Base-by-base conservation (phyloP, 2,797 vertebrate species). In the Botia kubotai region DNA sequence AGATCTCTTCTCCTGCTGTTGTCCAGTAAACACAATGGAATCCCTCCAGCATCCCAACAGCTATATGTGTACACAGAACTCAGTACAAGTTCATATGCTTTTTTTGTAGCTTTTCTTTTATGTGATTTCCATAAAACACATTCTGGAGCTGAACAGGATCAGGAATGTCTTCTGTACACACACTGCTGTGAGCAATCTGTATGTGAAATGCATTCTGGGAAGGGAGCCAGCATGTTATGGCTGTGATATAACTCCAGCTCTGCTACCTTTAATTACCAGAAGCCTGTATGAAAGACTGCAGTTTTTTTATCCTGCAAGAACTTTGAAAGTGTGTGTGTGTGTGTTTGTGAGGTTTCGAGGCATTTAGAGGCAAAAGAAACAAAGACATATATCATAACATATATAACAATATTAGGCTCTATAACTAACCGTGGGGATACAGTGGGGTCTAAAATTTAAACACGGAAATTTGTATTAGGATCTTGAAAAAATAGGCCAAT, bases 151-250 rank as follows among this genome's bases (percentile, higher is more conserved):
- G 67, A 82, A 72, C 50, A 78, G 72, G 55, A 69, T 79, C 84
- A 50, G 79, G 26, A 77, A 83, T 72, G 75, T 55, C 79, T 81
- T 77, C 85, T 86, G 55, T 77, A 46, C 72, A 63, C 70, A 74
- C 52, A 36, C 58, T 55, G 53, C 69, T 80, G 48, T 78, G 72
- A 77, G 69, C 70, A 77, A 83, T 77, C 72, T 77, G 80, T 83
- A 82, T 75, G 72, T 39, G 66, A 89, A 90, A 90, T 88, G 84
- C 86, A 80, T 89, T 93, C 91, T 92, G 91, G 91, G 92, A 91
- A 83, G 50, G 63, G 19, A 73, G 91, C 91, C 93, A 92, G 86
- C 70, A 83, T 88, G 83, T 89, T 91, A 86, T 87, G 86, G 87
- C 81, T 90, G 86, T 87, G 89, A 89, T 90, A 85, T 86, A 90